A percentile compares a stretch with the other conserved stretches of the same genome.
These are phyloP conservation scores for Lasioglossum zephyrum DNA, from an alignment of 2,888 invertebrate genomes.

Conservation along the genomic window DNA sequence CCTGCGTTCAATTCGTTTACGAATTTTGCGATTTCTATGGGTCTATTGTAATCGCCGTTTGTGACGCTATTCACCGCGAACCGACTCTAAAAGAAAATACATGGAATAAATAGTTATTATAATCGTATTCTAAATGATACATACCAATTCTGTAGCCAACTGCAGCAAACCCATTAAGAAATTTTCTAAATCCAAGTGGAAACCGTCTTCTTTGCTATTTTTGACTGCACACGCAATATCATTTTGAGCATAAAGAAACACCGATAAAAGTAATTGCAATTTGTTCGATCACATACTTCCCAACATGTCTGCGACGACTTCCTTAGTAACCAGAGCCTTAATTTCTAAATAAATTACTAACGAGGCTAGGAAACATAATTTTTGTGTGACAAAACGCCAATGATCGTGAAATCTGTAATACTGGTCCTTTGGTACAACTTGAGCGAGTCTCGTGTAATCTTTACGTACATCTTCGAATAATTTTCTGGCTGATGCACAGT, in stretches of 20 bases:
- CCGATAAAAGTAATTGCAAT: conserved; percentile 10
- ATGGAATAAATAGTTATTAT: neutral
- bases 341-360: conserved; percentile 92
- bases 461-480: conserved; percentile 88
- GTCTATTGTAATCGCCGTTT: conserved; percentile 92
- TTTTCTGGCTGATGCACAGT: conserved; percentile 88
- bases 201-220: conserved; percentile 89
- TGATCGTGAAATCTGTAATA: conserved; percentile 95
- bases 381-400: conserved; percentile 93
- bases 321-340: conserved; percentile 90
- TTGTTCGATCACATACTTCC: conserved; percentile 87
- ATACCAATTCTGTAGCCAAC: conserved; percentile 94
- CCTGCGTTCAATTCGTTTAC: conserved; percentile 95
- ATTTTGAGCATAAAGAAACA: conserved; percentile 23
- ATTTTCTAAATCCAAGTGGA: conserved; percentile 96
- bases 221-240: conserved; percentile 87
- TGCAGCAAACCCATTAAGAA: conserved; percentile 93
- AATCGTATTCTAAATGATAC: conserved; percentile 12
- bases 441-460: conserved; percentile 88
- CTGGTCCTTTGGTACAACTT: conserved; percentile 90
- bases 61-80: conserved; percentile 94
- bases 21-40: conserved; percentile 93
- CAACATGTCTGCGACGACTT: conserved; percentile 91
- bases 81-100: conserved; percentile 86
- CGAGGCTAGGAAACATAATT: conserved; percentile 91